Evolutionary conservation across 2,888 invertebrate genomes (phyloP), one percentile per base, ranked within the genome.

Genomic region (Diarsia mendica): DNA sequence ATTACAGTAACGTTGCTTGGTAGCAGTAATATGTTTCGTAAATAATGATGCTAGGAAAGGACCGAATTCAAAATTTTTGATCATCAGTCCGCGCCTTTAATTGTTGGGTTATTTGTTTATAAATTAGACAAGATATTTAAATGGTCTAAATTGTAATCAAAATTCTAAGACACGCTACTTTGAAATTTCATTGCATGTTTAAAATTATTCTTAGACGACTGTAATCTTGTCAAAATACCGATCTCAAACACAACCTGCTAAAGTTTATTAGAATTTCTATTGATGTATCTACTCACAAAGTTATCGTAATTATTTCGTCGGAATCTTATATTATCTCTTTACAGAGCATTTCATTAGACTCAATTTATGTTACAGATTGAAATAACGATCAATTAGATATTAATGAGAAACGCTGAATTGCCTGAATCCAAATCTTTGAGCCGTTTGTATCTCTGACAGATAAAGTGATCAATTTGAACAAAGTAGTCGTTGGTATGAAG

Each of bases 331-430:
- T 77, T 72, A 76, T 86, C 71, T 81, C 60, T 65, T 78, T 51
- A 71, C 49, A 71, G 74, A 81, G 71, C 49, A 75, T 88, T 87
- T 85, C 13, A 79, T 82, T 87, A 87, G 76, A 78, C 49, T 82
- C 76, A 79, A 85, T 87, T 84, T 82, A 65, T 77, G 58, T 88
- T 77, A 80, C 64, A 86, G 72, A 81, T 83, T 85, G 60, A 72
- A 88, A 77, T 86, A 79, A 82, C 71, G 81, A 85, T 87, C 81
- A 85, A 82, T 88, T 83, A 82, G 68, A 72, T 81, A 75, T 83
- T 86, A 81, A 80, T 77, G 80, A 82, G 83, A 72, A 80, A 68
- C 68, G 28, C 28, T 73, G 67, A 68, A 75, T 67, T 4, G 63
- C n/a, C n/a, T 23, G 63, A 44, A 44, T 44, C 63, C 44, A 44